Conservation (phyloP, 2,888 invertebrate species). For the Melanostoma mellinum region DNA sequence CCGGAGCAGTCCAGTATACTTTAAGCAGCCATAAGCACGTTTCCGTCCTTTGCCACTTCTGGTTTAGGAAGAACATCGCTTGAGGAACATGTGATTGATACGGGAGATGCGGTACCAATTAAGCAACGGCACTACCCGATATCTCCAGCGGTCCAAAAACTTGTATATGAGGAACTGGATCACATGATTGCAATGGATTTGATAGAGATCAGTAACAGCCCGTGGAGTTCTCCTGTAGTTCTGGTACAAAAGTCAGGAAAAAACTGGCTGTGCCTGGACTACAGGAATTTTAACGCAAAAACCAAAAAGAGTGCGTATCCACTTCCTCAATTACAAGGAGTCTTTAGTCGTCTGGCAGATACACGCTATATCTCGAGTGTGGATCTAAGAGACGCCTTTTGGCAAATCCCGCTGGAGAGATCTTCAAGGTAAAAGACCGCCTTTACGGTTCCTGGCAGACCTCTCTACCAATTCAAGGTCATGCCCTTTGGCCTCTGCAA, state of each 20-base stretch:
- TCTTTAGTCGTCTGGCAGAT: conserved; percentile 13
- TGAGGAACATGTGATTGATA: conserved; percentile 16
- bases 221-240: conserved; percentile 76
- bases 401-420: too few relatives aligned
- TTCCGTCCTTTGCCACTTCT: conserved; percentile 13
- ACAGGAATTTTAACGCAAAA: conserved; percentile 75
- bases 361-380: too few relatives aligned
- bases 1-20: conserved; percentile 4
- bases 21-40: conserved; percentile 7
- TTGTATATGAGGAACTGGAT: conserved; percentile 14
- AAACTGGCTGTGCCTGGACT: conserved; percentile 75
- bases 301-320: conserved; percentile 43
- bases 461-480: too few relatives aligned
- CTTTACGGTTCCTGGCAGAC: too few relatives aligned
- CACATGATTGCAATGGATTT: neutral
- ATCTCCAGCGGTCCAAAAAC: neutral
- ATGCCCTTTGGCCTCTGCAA: too few relatives aligned
- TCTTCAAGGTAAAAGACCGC: too few relatives aligned
- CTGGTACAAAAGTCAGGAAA: conserved; percentile 74
- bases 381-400: too few relatives aligned
- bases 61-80: conserved; percentile 14
- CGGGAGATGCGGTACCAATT: neutral
- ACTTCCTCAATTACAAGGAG: conserved; percentile 65
- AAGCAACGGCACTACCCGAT: conserved; percentile 12
- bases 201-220: conserved; percentile 65